Evolutionary conservation across 1,140 invertebrate species (phyloP).

Genomic region (Drosophila tsacasi): DNA sequence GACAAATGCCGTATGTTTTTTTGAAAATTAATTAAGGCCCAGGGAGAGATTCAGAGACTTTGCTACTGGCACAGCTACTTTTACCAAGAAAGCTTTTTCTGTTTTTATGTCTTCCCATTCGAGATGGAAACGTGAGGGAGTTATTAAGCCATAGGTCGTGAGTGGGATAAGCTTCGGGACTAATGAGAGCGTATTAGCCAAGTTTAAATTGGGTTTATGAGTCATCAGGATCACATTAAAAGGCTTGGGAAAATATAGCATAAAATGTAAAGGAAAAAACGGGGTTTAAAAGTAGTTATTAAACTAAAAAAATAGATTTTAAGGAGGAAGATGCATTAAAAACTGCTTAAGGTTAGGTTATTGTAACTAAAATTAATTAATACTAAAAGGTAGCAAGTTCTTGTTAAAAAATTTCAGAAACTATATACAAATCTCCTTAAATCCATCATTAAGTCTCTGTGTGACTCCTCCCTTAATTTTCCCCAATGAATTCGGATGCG

Average conservation of each 20-base stretch:
- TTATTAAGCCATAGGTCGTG: constrained; percentile 31
- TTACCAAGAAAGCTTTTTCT: constrained; percentile 3
- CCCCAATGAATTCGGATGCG: background rate
- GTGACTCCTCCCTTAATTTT: background rate
- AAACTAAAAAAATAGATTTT: background rate
- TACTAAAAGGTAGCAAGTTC: background rate
- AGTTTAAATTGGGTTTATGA: constrained; percentile 23
- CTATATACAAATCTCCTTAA: background rate
- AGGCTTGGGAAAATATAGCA: background rate
- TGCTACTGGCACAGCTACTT: constrained; percentile 27
- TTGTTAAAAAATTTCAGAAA: background rate
- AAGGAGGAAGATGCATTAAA: background rate
- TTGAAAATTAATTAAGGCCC: constrained; percentile 60
- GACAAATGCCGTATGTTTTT: constrained; percentile 55
- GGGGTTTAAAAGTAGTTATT: background rate
- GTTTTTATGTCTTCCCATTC: constrained; percentile 29
- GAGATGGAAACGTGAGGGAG: constrained; percentile 34
- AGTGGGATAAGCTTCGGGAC: background rate
- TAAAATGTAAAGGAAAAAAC: background rate
- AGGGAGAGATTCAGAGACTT: background rate
- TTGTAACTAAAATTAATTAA: background rate
- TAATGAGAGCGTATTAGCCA: constrained; percentile 19
- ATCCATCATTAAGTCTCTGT: background rate
- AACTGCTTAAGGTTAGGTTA: background rate
- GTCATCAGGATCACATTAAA: constrained; percentile 28